phyloP scores from a whole-genome alignment of 2,797 vertebrate species.

The Argya squamiceps region DNA sequence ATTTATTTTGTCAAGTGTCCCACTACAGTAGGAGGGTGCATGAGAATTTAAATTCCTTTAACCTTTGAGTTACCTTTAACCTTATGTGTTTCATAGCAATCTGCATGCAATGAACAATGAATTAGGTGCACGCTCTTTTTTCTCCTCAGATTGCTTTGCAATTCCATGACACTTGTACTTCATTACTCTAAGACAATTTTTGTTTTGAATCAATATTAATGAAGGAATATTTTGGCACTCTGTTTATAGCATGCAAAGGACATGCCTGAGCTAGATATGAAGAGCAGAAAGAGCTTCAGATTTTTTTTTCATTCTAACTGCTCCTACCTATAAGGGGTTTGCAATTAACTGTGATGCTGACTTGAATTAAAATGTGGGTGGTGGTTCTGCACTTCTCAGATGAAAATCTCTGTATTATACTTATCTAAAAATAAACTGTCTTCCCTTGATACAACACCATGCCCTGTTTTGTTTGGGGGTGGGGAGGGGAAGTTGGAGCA shows the following conservation, averaged over 20 bases:
- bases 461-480: background rate
- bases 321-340: background rate
- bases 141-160: background rate
- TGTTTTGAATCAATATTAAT: background rate
- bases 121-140: background rate
- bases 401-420: background rate
- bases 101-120: background rate
- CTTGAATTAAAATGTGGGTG: background rate
- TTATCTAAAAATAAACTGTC: background rate
- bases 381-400: background rate
- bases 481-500: accelerated
- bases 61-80: background rate
- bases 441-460: background rate
- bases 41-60: background rate
- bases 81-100: background rate
- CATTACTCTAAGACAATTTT: background rate
- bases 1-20: background rate
- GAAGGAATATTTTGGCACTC: background rate
- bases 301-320: background rate
- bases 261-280: background rate
- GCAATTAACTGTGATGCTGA: background rate
- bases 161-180: background rate
- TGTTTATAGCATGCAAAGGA: background rate
- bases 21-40: background rate
- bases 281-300: background rate